Evolutionary conservation across 2,797 vertebrate species (phyloP).

Genomic region (Muscicapa comitata): DNA sequence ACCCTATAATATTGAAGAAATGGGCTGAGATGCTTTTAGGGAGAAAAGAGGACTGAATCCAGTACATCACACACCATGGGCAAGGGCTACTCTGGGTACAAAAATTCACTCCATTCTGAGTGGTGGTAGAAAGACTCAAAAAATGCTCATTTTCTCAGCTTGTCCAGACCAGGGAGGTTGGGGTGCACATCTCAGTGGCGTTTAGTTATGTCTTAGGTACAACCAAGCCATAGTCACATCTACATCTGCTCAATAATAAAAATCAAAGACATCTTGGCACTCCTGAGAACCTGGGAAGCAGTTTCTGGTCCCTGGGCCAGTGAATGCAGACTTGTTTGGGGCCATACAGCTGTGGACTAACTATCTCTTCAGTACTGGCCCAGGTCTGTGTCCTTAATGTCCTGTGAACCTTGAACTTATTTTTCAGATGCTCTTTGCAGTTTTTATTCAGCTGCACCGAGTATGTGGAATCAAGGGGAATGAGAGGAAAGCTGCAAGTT

Average conservation of each 20-base stretch:
- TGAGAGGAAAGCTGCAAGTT: not conserved
- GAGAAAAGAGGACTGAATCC: not conserved
- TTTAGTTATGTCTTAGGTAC: not conserved
- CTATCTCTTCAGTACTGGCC: not conserved
- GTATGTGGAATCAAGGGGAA: not conserved
- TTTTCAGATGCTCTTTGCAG: not conserved
- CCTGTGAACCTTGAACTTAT: not conserved
- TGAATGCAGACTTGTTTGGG: not conserved
- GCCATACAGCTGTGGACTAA: not conserved
- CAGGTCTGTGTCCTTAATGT: not conserved
- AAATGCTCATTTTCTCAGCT: not conserved
- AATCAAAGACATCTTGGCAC: not conserved
- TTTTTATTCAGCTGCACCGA: not conserved
- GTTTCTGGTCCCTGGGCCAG: not conserved
- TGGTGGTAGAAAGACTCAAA: not conserved
- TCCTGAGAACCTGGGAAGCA: not conserved
- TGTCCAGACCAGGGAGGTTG: not conserved
- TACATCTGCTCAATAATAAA: not conserved
- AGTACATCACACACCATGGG: accelerated
- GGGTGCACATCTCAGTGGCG: not conserved
- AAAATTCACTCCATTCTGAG: not conserved
- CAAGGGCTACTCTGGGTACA: not conserved
- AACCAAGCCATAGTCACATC: not conserved
- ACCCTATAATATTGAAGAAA: not conserved
- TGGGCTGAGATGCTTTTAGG: not conserved